phyloP scores from a whole-genome alignment of 2,888 invertebrate genomes.

The Macrosoma leucophasiata region DNA sequence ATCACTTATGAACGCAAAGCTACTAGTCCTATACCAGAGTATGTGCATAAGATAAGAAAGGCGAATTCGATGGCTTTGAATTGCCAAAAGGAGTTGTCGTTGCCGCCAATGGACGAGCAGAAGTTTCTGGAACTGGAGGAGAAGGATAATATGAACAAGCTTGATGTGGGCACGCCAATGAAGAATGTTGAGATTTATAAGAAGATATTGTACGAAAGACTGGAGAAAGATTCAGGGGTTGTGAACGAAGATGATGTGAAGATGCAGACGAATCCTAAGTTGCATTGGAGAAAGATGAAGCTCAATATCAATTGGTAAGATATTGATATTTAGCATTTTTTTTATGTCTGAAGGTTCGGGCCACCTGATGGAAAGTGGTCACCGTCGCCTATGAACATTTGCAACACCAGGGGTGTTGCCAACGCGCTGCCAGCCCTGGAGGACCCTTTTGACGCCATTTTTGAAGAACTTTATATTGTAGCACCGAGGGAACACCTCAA shows the following conservation, averaged over 20 bases:
- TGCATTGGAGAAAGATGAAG: slow-evolving; percentile 57
- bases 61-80: slow-evolving; percentile 50
- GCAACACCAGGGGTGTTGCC: too few relatives aligned
- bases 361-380: background rate
- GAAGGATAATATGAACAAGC: slow-evolving; percentile 37
- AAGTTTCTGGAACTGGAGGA: slow-evolving; percentile 50
- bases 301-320: slow-evolving; percentile 49
- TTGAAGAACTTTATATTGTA: too few relatives aligned
- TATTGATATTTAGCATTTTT: slow-evolving; percentile 1
- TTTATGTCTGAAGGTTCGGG: too few relatives aligned
- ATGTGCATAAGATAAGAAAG: slow-evolving; percentile 63
- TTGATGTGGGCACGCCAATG: slow-evolving; percentile 45
- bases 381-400: background rate
- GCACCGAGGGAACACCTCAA: too few relatives aligned
- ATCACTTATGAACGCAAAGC: slow-evolving; percentile 32
- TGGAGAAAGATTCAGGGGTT: slow-evolving; percentile 37
- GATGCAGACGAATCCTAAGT: slow-evolving; percentile 35
- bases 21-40: slow-evolving; percentile 36
- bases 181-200: slow-evolving; percentile 61
- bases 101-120: slow-evolving; percentile 59
- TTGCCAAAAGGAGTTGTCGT: slow-evolving; percentile 37
- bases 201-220: slow-evolving; percentile 55
- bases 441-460: too few relatives aligned
- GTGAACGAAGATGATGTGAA: slow-evolving; percentile 33
- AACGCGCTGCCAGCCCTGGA: too few relatives aligned